These are phyloP conservation scores for Tursiops truncatus DNA, from an alignment of 2,113 vertebrate genomes.

Conservation along the genomic window DNA sequence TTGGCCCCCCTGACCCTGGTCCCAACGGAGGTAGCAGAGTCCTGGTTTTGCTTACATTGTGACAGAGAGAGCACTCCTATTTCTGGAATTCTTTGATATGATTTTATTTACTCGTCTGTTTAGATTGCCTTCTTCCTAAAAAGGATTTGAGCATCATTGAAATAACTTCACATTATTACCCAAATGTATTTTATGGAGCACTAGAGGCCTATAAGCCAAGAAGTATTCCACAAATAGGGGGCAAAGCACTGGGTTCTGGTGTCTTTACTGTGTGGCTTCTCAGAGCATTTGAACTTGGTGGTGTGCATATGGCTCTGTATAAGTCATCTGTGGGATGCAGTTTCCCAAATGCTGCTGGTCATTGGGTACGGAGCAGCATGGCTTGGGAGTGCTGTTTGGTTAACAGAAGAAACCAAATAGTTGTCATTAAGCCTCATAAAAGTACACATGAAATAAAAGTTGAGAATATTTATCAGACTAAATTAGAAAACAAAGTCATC, in stretches of 20 bases:
- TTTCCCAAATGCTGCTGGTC: not conserved
- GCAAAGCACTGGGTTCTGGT: not conserved
- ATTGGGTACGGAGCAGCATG: not conserved
- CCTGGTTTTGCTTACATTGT: not conserved
- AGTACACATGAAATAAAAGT: not conserved
- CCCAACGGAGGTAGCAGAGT: conserved; percentile 92
- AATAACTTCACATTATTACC: not conserved
- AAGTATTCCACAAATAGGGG: not conserved
- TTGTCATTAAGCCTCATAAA: not conserved
- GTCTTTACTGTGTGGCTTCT: not conserved
- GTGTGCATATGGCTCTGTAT: accelerated
- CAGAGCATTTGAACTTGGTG: not conserved
- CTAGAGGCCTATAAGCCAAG: not conserved
- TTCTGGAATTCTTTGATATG: not conserved
- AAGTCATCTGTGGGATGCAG: not conserved
- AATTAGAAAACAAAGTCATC: not conserved
- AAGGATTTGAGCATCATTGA: not conserved
- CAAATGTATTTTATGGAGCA: not conserved
- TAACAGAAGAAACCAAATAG: not conserved
- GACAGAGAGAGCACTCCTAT: not conserved
- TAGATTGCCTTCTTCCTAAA: not conserved
- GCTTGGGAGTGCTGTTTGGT: accelerated
- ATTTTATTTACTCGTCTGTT: not conserved
- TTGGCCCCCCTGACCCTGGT: conserved; percentile 92
- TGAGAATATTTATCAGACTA: not conserved